A percentile compares a stretch with the other conserved stretches of the same genome.
Conservation (phyloP, 2,888 invertebrate species). For the Drosophila mimica region DNA sequence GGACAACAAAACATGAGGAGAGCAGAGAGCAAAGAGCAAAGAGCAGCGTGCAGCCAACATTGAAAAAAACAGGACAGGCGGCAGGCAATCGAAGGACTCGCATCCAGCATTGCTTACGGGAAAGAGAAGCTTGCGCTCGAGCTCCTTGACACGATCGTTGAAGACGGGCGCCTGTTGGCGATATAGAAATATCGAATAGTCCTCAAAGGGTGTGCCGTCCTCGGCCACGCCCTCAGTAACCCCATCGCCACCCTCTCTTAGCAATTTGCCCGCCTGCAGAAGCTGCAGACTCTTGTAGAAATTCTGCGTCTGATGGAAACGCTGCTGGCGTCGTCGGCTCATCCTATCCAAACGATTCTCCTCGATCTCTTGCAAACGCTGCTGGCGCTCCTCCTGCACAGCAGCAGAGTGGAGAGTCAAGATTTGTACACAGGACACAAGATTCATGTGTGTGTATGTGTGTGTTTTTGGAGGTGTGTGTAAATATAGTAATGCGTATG, state of each 20-base stretch:
- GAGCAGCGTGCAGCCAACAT: slow-evolving; percentile 49
- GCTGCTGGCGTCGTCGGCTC: slow-evolving; percentile 88
- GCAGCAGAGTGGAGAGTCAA: slow-evolving; percentile 64
- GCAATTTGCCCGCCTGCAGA: slow-evolving; percentile 90
- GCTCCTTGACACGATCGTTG: slow-evolving; percentile 92
- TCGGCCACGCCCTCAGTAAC: slow-evolving; percentile 84
- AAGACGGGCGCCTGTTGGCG: slow-evolving; percentile 94
- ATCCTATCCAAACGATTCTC: slow-evolving; percentile 88
- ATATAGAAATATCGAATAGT: slow-evolving; percentile 94
- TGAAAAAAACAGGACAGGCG: slow-evolving; percentile 23
- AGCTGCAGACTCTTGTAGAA: slow-evolving; percentile 94
- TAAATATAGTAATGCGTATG: slow-evolving; percentile 18
- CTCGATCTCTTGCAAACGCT: slow-evolving; percentile 91
- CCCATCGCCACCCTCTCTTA: slow-evolving; percentile 86
- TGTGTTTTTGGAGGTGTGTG: slow-evolving; percentile 13
- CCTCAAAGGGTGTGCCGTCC: slow-evolving; percentile 89
- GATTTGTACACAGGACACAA: slow-evolving; percentile 19
- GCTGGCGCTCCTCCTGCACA: slow-evolving; percentile 89
- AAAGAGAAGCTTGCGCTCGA: slow-evolving; percentile 91
- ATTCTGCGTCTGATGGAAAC: slow-evolving; percentile 92
- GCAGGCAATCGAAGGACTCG: slow-evolving; percentile 44
- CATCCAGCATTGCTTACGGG: slow-evolving; percentile 87
- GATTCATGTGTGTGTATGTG: slow-evolving; percentile 11
- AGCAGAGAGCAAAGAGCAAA: slow-evolving; percentile 6
- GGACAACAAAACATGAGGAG: slow-evolving; percentile 15